These are phyloP conservation scores for Euthynnus affinis DNA, from an alignment of 2,797 vertebrate species.

Conservation along the genomic window DNA sequence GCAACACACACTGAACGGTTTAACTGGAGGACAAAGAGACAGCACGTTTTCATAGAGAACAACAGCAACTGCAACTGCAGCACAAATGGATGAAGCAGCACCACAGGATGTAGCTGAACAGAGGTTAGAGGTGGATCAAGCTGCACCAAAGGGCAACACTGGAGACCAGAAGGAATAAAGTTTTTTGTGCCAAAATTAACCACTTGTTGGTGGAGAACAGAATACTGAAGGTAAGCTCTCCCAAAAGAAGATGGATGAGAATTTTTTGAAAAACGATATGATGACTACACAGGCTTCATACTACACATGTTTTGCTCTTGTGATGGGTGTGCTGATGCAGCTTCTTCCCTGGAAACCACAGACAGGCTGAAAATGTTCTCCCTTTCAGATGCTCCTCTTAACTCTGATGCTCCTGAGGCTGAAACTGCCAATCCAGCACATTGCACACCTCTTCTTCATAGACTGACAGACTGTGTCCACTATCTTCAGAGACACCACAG, in stretches of 20 bases:
- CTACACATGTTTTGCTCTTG: neutral
- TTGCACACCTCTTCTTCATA: no score
- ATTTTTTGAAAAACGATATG: neutral
- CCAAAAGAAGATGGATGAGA: neutral
- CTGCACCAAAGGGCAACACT: conserved; percentile 12
- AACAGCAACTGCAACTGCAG: conserved; percentile 19
- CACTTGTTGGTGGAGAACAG: neutral
- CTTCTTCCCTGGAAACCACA: no score
- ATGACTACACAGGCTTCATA: neutral
- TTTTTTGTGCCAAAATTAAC: conserved; percentile 21
- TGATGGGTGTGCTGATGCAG: no score
- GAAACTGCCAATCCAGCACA: no score
- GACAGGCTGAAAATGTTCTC: no score
- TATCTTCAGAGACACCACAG: neutral
- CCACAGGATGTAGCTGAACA: conserved; percentile 19
- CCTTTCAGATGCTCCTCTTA: no score
- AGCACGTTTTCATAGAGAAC: conserved; percentile 19
- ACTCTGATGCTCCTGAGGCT: no score
- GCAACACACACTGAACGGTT: no score
- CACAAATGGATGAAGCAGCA: no score
- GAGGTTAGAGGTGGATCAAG: conserved; percentile 19
- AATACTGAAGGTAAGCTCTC: no score
- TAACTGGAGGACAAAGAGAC: neutral
- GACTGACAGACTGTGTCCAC: neutral
- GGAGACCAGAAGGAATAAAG: conserved; percentile 21